These are phyloP conservation scores for Centropristis striata DNA, from an alignment of 2,113 vertebrate genomes.

Conservation along the genomic window DNA sequence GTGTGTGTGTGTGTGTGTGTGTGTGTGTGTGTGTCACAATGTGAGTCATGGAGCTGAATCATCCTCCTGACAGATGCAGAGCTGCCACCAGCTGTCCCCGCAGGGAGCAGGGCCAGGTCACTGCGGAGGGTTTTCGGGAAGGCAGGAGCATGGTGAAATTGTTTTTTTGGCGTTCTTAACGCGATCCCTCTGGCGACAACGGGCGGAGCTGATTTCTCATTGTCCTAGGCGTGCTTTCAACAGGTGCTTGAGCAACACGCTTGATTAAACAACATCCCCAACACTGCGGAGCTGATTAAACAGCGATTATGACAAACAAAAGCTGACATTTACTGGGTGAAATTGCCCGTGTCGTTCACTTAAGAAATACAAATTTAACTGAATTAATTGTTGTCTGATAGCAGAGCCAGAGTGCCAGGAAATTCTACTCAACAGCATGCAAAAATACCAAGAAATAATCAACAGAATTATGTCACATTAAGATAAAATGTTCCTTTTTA, in stretches of 20 bases:
- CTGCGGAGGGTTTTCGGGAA: not conserved
- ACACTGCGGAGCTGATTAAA: slow-evolving; percentile 50
- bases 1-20: not conserved
- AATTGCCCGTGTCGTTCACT: slow-evolving; percentile 29
- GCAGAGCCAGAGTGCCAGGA: not conserved
- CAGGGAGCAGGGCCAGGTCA: not conserved
- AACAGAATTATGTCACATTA: not conserved
- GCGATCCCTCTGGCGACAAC: not conserved
- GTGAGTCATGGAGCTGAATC: slow-evolving; percentile 39
- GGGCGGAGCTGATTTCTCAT: slow-evolving; percentile 25
- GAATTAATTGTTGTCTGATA: slow-evolving; percentile 18
- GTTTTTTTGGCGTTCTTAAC: slow-evolving; percentile 7
- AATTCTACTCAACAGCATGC: slow-evolving; percentile 5
- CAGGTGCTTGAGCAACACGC: slow-evolving; percentile 36
- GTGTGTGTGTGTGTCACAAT: not conserved
- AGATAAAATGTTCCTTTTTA: not conserved
- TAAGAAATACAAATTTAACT: slow-evolving; percentile 1
- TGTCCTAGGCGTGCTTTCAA: not conserved
- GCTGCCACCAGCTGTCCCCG: slow-evolving; percentile 26
- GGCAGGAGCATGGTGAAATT: not conserved
- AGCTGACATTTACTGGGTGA: slow-evolving; percentile 34
- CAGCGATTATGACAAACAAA: slow-evolving; percentile 52
- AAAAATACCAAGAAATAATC: not conserved
- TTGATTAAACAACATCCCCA: slow-evolving; percentile 38
- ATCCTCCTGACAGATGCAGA: slow-evolving; percentile 32